Evolutionary conservation across 2,113 vertebrate species (phyloP).

Genomic region (Sorex araneus): DNA sequence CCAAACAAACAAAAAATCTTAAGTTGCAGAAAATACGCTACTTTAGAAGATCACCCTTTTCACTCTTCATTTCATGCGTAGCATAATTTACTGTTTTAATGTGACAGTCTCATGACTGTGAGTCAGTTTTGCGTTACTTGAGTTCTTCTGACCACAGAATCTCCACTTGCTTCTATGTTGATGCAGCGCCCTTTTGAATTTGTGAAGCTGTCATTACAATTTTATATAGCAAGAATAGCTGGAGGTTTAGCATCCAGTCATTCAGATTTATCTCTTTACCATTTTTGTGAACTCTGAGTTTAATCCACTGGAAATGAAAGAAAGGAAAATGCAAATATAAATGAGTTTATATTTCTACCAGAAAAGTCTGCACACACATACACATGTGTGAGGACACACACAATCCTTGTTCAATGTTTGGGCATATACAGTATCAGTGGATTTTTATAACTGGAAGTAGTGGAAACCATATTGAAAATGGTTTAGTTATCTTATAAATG

Average conservation of each 20-base stretch:
- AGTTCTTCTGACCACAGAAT: background rate
- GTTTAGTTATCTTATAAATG: background rate
- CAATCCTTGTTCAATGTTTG: background rate
- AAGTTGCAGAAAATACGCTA: constrained; percentile 19
- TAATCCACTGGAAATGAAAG: background rate
- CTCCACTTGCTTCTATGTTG: background rate
- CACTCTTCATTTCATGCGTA: background rate
- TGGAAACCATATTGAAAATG: constrained; percentile 25
- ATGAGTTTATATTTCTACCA: background rate
- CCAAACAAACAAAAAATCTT: background rate
- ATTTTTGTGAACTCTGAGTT: background rate
- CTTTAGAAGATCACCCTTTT: background rate
- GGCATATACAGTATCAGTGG: background rate
- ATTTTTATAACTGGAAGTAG: background rate
- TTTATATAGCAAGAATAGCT: background rate
- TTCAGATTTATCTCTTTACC: background rate
- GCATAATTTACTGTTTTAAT: background rate
- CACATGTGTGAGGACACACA: too few species aligned
- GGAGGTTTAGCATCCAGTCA: background rate
- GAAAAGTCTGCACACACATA: background rate
- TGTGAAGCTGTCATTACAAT: background rate
- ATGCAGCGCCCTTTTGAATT: background rate
- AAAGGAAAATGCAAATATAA: background rate
- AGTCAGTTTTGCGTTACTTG: background rate
- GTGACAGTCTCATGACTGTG: background rate